Base-by-base conservation (phyloP, 1,140 invertebrate genomes). In the Papilio polytes region DNA sequence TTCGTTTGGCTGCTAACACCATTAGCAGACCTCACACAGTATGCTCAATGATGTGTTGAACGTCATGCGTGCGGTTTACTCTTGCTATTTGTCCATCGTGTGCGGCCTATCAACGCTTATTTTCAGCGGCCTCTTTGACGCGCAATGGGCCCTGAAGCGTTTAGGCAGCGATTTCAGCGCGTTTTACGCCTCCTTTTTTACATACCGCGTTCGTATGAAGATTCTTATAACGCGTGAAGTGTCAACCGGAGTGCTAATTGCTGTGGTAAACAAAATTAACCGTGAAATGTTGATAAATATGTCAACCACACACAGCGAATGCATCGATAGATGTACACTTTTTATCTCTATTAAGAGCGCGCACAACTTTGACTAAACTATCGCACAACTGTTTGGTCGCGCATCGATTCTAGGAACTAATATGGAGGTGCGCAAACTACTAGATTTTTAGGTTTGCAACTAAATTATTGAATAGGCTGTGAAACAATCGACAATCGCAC, bases 121-220 rank as follows among this genome's bases (percentile, higher is more conserved):
- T 89, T 92, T 91, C 91, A 93, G 91, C 92, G 90, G 90, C 84
- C 70, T 90, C 89, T 93, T 90, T 92, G 90, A 78, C 76, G 85
- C 79, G 86, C 84, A 93, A 93, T 93, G 89, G 83, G 82, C 82
- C 92, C 89, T 94, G 92, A 94, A 94, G 89, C 89, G 88, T 88
- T 82, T 80, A 82, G 85, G 86, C 82, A 85, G 70, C 88, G 89
- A 92, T 93, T 94, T 94, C 91, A 94, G 91, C 87, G 83, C 78
- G 81, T 90, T 94, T 94, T 91, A 94, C 90, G 92, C 91, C 89
- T 93, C 91, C 13, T 93, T 94, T 94, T 92, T 87, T 86, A 80
- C 74, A 79, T 81, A 78, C 70, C 70, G 84, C 79, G 41, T 84
- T 83, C 84, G 88, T 88, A 86, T 87, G 88, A 87, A 90, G 82